Evolutionary conservation across 2,888 invertebrate genomes (phyloP).

Genomic region (Dioctria rufipes): DNA sequence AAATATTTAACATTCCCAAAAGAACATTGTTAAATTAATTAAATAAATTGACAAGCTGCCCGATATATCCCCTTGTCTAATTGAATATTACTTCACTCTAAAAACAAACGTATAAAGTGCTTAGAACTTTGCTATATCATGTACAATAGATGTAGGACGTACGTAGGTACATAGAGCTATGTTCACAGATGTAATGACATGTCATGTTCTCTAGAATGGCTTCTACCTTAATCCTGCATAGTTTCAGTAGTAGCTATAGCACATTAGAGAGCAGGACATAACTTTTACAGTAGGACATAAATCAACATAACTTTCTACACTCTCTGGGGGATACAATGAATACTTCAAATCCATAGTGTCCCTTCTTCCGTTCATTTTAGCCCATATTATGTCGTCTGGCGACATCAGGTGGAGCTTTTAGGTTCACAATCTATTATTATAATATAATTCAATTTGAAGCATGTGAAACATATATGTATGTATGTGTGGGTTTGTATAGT

Average conservation of each 20-base stretch:
- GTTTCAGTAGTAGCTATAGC: neutral
- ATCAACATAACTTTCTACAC: slow-evolving; percentile 11
- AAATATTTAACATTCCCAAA: too few species aligned
- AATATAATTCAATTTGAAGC: neutral
- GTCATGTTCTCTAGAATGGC: too few species aligned
- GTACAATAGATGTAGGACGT: too few species aligned
- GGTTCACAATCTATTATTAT: slow-evolving; percentile 12
- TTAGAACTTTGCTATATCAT: too few species aligned
- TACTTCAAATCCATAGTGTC: neutral
- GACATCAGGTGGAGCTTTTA: slow-evolving; percentile 17
- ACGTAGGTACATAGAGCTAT: too few species aligned
- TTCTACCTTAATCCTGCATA: neutral
- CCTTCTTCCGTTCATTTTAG: neutral
- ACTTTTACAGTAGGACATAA: slow-evolving; percentile 18
- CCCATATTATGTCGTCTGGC: slow-evolving; percentile 12
- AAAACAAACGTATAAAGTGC: too few species aligned
- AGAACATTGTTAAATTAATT: too few species aligned
- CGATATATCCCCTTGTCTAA: too few species aligned
- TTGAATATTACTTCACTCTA: too few species aligned
- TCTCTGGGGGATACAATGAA: neutral
- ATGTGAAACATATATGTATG: slow-evolving; percentile 8
- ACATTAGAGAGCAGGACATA: neutral
- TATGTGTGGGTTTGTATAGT: neutral
- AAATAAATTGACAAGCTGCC: too few species aligned
- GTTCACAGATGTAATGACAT: too few species aligned